Base-by-base conservation (phyloP, 2,888 invertebrate species). In the Chloromyia formosa region DNA sequence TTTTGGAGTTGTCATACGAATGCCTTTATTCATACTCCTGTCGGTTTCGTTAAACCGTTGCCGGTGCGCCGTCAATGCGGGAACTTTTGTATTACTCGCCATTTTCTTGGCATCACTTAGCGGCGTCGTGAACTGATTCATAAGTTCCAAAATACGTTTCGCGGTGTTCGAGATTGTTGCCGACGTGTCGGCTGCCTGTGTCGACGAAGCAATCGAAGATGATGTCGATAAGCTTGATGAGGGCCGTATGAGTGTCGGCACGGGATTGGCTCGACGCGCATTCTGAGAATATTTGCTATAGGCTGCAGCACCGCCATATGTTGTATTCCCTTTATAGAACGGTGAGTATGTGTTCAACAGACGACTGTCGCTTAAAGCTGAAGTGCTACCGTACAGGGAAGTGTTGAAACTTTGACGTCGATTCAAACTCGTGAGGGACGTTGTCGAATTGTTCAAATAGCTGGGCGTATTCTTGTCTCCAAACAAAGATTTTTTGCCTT, bases 111-210 rank as follows among this genome's bases (percentile, higher is more conserved):
- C 94, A 83, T 95, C 94, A 60, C 87, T 87, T 69, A 94, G 85
- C 0, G 95, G 94, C 1, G 94, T 93, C 0, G 94, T 92, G 85
- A 93, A 94, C 79, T 92, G 90, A 82, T 95, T 94, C 74, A 96
- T 86, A 4, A 94, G 88, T 80, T 93, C 92, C 80, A 96, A 86
- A 78, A 96, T 92, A 77, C 92, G 89, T 79, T 91, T 90, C 0
- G 95, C 92, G 3, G 95, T 92, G 78, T 89, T 81, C 0, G 85
- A 86, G 69, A 85, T 79, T 0, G 79, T 78, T 0, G 78, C 54
- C 1, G 81, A 78, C 16, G 76, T 27, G 12, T 77, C 75, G 20
- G 53, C 20, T 35, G 75, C 20, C 7, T 71, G 73, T 5, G 80
- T 69, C 1, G 81, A 81, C 71, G 79, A 81, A 62, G 78, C 81